Evolutionary conservation across 1,140 invertebrate species (phyloP).

Genomic region (Cherax quadricarinatus): DNA sequence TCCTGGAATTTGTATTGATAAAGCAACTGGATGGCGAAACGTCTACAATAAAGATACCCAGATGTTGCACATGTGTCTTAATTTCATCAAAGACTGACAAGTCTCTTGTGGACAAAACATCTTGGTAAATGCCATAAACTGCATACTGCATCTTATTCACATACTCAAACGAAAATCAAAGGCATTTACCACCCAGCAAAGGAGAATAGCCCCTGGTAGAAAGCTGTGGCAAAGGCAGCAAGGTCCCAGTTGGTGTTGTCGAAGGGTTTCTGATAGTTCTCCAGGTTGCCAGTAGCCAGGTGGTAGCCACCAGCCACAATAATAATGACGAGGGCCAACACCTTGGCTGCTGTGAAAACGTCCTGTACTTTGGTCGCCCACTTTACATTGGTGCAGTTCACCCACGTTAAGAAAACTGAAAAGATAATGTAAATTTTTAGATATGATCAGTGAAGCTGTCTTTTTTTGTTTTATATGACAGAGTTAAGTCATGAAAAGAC

Average conservation of each 20-base stretch:
- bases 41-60: too few relatives aligned
- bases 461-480: background rate
- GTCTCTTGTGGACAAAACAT: too few relatives aligned
- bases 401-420: conserved; percentile 92
- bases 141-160: too few relatives aligned
- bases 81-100: too few relatives aligned
- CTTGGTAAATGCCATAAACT: too few relatives aligned
- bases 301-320: conserved; percentile 87
- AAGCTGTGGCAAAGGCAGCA: conserved; percentile 80
- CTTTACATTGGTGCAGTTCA: conserved; percentile 98
- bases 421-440: background rate
- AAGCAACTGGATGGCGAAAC: too few relatives aligned
- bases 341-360: conserved; percentile 94
- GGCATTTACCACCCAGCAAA: conserved; percentile 81
- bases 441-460: background rate
- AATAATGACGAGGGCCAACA: conserved; percentile 92
- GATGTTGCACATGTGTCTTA: too few relatives aligned
- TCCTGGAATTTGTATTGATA: too few relatives aligned
- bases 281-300: conserved; percentile 78
- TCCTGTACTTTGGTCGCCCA: conserved; percentile 95
- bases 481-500: background rate
- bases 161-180: background rate
- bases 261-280: conserved; percentile 80
- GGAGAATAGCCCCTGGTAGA: conserved; percentile 84
- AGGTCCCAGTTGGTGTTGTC: conserved; percentile 79